Percentiles rank a stretch among this genome's conserved stretches.
Conservation (phyloP, 2,113 vertebrate genomes). For the Brachypteracias leptosomus region DNA sequence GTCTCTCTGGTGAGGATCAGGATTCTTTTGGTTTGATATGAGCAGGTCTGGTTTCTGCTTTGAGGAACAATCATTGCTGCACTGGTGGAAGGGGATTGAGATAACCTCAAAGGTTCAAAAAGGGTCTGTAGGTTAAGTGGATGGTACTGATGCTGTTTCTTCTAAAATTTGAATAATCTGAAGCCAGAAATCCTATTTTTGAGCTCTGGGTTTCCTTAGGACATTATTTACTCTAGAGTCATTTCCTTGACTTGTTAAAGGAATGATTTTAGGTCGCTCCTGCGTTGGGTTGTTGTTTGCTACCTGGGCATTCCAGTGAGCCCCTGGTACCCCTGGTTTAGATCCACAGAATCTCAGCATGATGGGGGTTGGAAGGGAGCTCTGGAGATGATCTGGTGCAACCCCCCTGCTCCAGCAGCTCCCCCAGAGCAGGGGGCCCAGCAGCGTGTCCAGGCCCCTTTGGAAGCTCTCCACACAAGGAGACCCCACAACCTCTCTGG, state of each 20-base stretch:
- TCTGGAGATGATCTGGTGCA: no score
- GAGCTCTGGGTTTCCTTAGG: neutral
- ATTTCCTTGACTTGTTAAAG: rapidly evolving
- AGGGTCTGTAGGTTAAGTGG: neutral
- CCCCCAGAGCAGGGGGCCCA: no score
- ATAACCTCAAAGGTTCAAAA: neutral
- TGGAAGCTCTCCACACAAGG: no score
- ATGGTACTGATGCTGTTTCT: neutral
- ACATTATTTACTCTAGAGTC: neutral
- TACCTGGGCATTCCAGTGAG: neutral
- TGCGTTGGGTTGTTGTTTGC: neutral
- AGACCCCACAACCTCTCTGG: no score
- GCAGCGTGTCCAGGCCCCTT: no score
- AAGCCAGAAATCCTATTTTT: neutral
- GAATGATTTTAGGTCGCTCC: neutral
- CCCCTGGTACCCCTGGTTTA: neutral
- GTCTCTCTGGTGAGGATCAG: neutral
- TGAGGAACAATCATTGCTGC: neutral
- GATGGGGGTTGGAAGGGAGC: no score
- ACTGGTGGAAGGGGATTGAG: neutral
- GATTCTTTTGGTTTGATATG: neutral
- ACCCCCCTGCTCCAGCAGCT: no score
- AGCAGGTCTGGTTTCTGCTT: neutral
- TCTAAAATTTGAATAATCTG: neutral
- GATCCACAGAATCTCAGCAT: neutral